These are phyloP conservation scores for Poeciliopsis prolifica DNA, from an alignment of 2,113 vertebrate species.

Conservation along the genomic window DNA sequence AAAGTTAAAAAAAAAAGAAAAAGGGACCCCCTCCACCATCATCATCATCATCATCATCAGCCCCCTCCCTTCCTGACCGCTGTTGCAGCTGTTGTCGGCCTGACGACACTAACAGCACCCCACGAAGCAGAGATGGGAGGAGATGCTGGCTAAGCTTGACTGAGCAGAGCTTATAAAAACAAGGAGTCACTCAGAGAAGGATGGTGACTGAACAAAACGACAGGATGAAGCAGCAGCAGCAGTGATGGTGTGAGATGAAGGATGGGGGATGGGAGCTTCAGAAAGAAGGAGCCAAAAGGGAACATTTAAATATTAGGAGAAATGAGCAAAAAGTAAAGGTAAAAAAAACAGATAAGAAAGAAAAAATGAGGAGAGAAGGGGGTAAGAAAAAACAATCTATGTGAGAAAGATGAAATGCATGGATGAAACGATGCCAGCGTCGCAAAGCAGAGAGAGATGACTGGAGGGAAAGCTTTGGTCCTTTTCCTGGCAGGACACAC, in stretches of 20 bases:
- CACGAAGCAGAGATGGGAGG: conserved; percentile 40
- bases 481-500: conserved; percentile 52
- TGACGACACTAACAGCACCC: conserved; percentile 56
- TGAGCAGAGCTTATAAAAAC: conserved; percentile 17
- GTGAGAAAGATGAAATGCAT: conserved; percentile 1
- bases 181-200: conserved; percentile 24
- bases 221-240: conserved; percentile 23
- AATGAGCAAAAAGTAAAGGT: conserved; percentile 11
- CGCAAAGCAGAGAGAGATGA: conserved; percentile 61
- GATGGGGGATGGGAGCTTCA: conserved; percentile 23
- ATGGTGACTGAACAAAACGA: background rate
- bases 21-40: background rate
- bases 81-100: conserved; percentile 66
- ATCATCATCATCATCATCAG: conserved; percentile 22
- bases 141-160: conserved; percentile 12
- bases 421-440: conserved; percentile 31
- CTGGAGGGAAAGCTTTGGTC: conserved; percentile 66
- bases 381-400: conserved; percentile 1
- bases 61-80: conserved; percentile 50
- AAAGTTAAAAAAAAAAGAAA: no score
- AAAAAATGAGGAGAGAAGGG: background rate
- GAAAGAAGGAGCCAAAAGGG: conserved; percentile 35
- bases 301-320: conserved; percentile 33
- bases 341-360: background rate
- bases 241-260: background rate